Conservation (phyloP, 2,888 invertebrate species). For the Caradrina clavipalpis region DNA sequence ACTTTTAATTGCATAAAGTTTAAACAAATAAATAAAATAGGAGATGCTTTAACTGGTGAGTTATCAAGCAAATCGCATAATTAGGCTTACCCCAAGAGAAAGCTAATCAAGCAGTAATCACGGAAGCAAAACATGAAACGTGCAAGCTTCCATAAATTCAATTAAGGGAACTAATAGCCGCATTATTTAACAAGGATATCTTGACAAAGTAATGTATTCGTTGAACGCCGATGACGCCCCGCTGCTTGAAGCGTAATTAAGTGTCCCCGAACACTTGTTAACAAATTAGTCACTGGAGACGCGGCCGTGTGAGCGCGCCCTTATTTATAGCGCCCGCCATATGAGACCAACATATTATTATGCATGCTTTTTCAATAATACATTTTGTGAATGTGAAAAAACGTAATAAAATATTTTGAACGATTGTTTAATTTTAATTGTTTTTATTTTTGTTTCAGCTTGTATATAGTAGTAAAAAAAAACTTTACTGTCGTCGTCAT, state of each 20-base stretch:
- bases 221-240: conserved; percentile 84
- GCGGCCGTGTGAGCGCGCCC: conserved; percentile 75
- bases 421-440: too few species aligned
- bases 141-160: conserved; percentile 72
- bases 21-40: too few species aligned
- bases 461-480: too few species aligned
- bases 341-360: conserved; percentile 60
- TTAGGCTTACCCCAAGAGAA: conserved; percentile 14
- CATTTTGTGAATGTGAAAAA: conserved; percentile 36
- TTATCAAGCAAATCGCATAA: background rate
- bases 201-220: conserved; percentile 82
- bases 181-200: conserved; percentile 80
- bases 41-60: too few species aligned
- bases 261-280: conserved; percentile 86
- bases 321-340: conserved; percentile 78
- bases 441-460: conserved; percentile 7
- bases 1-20: too few species aligned
- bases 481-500: too few species aligned
- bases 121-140: conserved; percentile 50
- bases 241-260: conserved; percentile 83
- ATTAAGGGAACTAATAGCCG: conserved; percentile 78
- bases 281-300: conserved; percentile 86
- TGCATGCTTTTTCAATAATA: conserved; percentile 48
- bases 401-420: conserved; percentile 27
- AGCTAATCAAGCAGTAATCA: conserved; percentile 33